Conservation (phyloP, 2,888 invertebrate genomes). For the Coelinius sp. region DNA sequence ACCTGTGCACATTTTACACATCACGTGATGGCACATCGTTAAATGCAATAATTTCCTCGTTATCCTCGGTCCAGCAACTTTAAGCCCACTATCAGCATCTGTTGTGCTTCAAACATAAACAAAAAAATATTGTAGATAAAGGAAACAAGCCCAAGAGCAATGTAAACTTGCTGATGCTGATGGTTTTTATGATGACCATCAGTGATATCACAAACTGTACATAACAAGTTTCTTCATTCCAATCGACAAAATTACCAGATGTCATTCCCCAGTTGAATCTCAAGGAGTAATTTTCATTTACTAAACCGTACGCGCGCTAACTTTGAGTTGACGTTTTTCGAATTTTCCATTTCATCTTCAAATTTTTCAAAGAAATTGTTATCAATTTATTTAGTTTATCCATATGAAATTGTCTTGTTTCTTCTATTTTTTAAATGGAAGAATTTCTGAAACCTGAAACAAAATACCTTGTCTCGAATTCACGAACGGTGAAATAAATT, state of each 20-base stretch:
- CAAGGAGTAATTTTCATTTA: constrained; percentile 48
- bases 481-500: too few relatives aligned
- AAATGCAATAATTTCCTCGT: constrained; percentile 48
- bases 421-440: too few relatives aligned
- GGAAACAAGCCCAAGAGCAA: neutral
- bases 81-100: neutral
- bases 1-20: constrained; percentile 15
- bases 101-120: constrained; percentile 16
- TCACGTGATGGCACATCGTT: constrained; percentile 41
- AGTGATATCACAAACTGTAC: constrained; percentile 11
- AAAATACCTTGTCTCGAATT: too few relatives aligned
- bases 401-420: too few relatives aligned
- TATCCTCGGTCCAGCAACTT: constrained; percentile 35
- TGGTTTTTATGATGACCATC: constrained; percentile 27
- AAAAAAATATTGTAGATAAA: neutral
- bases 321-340: too few relatives aligned
- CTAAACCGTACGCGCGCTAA: too few relatives aligned
- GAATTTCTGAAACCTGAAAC: too few relatives aligned
- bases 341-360: too few relatives aligned
- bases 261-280: constrained; percentile 42
- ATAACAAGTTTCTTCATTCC: constrained; percentile 34
- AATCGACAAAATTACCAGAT: constrained; percentile 48
- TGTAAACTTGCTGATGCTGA: neutral
- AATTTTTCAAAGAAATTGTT: too few relatives aligned
- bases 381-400: too few relatives aligned